Evolutionary conservation across 2,113 vertebrate species (phyloP), one percentile per base, ranked within the genome.

Genomic region (Paradoxurus hermaphroditus): DNA sequence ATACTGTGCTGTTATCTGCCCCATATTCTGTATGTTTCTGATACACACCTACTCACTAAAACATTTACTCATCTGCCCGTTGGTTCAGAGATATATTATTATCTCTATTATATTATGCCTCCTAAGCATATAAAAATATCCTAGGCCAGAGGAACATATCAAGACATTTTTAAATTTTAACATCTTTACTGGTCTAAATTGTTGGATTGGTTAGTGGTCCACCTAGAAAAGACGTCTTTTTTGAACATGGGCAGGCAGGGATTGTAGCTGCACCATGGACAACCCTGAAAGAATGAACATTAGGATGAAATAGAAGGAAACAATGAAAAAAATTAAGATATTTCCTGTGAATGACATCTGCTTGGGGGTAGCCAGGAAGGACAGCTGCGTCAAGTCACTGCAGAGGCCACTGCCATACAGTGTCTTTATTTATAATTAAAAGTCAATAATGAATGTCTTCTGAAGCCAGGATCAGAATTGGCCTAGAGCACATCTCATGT

Each of bases 131-230:
- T 31, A 23, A 81, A 75, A 59, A 49, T 19, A 67, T 5, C 21
- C 18, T 79, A 25, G 10, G 15, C 16, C 2, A 73, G 29, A 21
- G 9, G 53, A 93, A 86, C 77, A 44, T 87, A 87, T 31, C 14
- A 73, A 93, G 53, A 16, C 14, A 91, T 82, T 85, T 95, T 51
- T 81, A 75, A 81, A 44, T 97, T 46, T 93, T 90, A 34, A 67
- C 10, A 15, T 88, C 36, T 73, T 65, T 39, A 34, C 49, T 87
- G n/a, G 39, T 63, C 5, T 2, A 15, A 13, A 46, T 31, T 75
- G 21, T 67, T 34, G 14, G n/a, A 31, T 84, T 77, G 5, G 11
- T 21, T 72, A 72, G 19, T 56, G n/a, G 19, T 27, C 12, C 23
- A n/a, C 34, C 3, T 78, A 72, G 34, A 59, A 72, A 25, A 75